Evolutionary conservation across 2,797 vertebrate genomes (phyloP).

Genomic region (Garrulus glandarius): DNA sequence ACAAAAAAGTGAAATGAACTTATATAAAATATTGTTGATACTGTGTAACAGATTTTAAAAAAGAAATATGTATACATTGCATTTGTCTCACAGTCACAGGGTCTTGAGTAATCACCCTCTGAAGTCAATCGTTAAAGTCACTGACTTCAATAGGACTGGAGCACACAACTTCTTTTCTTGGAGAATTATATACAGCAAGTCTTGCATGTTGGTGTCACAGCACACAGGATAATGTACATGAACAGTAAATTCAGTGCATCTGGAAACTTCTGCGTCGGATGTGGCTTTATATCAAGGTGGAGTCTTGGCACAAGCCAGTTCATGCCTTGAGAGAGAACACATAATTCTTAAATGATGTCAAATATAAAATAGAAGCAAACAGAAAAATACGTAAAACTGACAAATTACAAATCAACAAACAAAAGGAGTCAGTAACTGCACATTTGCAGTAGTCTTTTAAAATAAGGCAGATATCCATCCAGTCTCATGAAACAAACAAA

Average conservation of each 20-base stretch:
- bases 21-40: not conserved
- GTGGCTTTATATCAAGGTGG: not conserved
- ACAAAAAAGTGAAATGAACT: not conserved
- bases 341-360: not conserved
- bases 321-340: not conserved
- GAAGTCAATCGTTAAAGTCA: not conserved
- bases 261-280: not conserved
- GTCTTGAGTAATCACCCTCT: not conserved
- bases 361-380: not conserved
- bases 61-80: accelerated
- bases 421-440: not conserved
- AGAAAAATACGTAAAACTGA: not conserved
- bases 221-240: not conserved
- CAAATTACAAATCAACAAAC: not conserved
- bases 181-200: not conserved
- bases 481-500: not conserved
- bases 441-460: not conserved
- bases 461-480: not conserved
- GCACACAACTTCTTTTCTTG: not conserved
- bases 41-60: not conserved
- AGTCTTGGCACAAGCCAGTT: not conserved
- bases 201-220: accelerated
- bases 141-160: not conserved
- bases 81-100: not conserved
- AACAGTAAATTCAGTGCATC: not conserved